A percentile compares a stretch with the other conserved stretches of the same genome.
phyloP scores from a whole-genome alignment of 2,797 vertebrate genomes.

The Hoplostethus atlanticus region DNA sequence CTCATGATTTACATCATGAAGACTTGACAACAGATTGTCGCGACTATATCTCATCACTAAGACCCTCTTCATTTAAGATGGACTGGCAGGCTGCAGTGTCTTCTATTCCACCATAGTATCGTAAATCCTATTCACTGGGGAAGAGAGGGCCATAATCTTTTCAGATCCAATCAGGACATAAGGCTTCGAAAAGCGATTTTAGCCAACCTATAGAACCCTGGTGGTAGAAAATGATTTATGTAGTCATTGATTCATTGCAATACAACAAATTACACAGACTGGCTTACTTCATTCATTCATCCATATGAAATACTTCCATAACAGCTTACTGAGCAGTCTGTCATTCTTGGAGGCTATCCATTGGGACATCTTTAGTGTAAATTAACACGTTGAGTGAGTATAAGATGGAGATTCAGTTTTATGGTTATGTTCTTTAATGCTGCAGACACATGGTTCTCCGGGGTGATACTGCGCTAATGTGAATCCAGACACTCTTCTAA shows the following conservation, averaged over 20 bases:
- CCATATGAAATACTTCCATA: not conserved
- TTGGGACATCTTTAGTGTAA: slow-evolving; percentile 56
- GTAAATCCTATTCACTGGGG: slow-evolving; percentile 22
- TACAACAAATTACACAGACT: slow-evolving; percentile 14
- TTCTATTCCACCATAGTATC: not conserved
- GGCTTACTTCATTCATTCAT: slow-evolving; percentile 12
- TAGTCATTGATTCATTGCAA: slow-evolving; percentile 9
- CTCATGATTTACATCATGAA: slow-evolving; percentile 32
- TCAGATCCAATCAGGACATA: slow-evolving; percentile 34
- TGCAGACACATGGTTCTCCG: slow-evolving; percentile 66
- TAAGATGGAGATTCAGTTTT: slow-evolving; percentile 66
- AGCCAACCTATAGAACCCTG: slow-evolving; percentile 15
- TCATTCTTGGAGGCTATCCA: slow-evolving; percentile 55
- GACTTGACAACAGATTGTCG: slow-evolving; percentile 25
- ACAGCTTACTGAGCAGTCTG: slow-evolving; percentile 32
- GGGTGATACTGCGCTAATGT: slow-evolving; percentile 69
- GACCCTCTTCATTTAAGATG: slow-evolving; percentile 16
- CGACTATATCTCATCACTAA: slow-evolving; percentile 11
- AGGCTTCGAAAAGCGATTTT: slow-evolving; percentile 31
- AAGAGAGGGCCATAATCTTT: slow-evolving; percentile 25
- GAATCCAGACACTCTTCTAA: slow-evolving; percentile 77
- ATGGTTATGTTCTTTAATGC: slow-evolving; percentile 62
- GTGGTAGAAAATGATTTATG: slow-evolving; percentile 24
- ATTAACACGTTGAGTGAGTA: slow-evolving; percentile 66
- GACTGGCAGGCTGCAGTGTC: slow-evolving; percentile 3